Evolutionary conservation across 2,888 invertebrate genomes (phyloP).

Genomic region (Aquatica leii): DNA sequence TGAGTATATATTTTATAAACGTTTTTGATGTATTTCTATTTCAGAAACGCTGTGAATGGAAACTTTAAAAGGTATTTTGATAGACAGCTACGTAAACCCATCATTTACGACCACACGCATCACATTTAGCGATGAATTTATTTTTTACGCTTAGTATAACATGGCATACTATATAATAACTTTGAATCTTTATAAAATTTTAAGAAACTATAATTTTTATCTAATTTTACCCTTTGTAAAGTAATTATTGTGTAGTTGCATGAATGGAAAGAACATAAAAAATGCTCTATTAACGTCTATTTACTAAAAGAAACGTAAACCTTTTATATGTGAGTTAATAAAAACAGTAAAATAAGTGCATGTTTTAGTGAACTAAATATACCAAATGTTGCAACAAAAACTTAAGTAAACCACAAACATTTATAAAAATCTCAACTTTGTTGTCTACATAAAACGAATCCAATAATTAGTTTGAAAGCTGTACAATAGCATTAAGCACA

Average conservation of each 20-base stretch:
- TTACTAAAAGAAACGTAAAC: slow-evolving; percentile 11
- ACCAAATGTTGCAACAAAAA: slow-evolving; percentile 25
- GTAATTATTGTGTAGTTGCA: slow-evolving; percentile 23
- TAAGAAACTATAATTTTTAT: slow-evolving; percentile 23
- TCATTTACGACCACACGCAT: slow-evolving; percentile 41
- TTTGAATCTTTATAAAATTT: slow-evolving; percentile 13
- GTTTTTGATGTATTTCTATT: slow-evolving; percentile 23
- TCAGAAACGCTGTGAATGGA: slow-evolving; percentile 19
- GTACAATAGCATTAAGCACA: slow-evolving; percentile 30
- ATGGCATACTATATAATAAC: slow-evolving; percentile 20
- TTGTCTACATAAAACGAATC: not conserved
- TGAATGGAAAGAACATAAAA: slow-evolving; percentile 13
- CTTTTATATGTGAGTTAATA: slow-evolving; percentile 17
- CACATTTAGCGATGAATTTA: slow-evolving; percentile 30
- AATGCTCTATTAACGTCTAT: slow-evolving; percentile 7
- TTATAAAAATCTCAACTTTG: slow-evolving; percentile 13
- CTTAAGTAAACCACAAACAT: slow-evolving; percentile 23
- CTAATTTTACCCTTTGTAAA: slow-evolving; percentile 32
- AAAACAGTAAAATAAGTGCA: not conserved
- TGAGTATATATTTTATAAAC: slow-evolving; percentile 17
- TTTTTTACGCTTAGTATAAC: slow-evolving; percentile 33
- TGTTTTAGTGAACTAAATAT: slow-evolving; percentile 2
- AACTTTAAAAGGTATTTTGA: slow-evolving; percentile 21
- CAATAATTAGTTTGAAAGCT: slow-evolving; percentile 20
- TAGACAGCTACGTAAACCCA: slow-evolving; percentile 35